phyloP scores from a whole-genome alignment of 2,888 invertebrate species.

The Endomychus coccineus region DNA sequence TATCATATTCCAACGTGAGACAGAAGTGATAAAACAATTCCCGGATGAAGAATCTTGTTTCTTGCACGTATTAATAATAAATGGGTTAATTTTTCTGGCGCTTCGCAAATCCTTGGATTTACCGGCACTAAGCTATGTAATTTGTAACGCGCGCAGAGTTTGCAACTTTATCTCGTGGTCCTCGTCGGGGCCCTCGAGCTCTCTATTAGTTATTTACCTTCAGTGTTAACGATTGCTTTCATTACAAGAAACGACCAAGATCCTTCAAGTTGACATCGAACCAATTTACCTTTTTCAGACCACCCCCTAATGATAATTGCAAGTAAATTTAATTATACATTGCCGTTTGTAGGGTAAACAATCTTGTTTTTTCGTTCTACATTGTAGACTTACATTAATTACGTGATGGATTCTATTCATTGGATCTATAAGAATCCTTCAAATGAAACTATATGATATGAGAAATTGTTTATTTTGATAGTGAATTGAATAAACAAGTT shows the following conservation, averaged over 20 bases:
- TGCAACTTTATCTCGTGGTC: constrained; percentile 35
- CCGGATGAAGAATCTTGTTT: constrained; percentile 33
- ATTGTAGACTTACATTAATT: too few species aligned
- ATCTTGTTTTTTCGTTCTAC: too few species aligned
- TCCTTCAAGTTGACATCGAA: constrained; percentile 29
- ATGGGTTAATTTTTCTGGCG: constrained; percentile 43
- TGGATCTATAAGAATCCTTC: too few species aligned
- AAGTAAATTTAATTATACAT: constrained; percentile 28
- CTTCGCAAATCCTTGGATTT: constrained; percentile 38
- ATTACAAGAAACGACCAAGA: constrained; percentile 29
- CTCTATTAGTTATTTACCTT: constrained; percentile 32
- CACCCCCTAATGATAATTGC: constrained; percentile 29
- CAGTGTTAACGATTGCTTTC: constrained; percentile 27
- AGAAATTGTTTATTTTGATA: too few species aligned
- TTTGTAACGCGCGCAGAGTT: constrained; percentile 39
- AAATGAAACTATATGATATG: too few species aligned
- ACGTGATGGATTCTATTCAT: too few species aligned
- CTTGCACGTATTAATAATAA: constrained; percentile 42
- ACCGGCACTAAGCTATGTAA: constrained; percentile 36
- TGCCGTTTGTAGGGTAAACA: constrained; percentile 21
- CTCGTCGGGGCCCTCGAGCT: constrained; percentile 23
- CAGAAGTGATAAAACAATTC: constrained; percentile 37
- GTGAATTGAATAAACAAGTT: too few species aligned
- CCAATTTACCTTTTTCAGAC: constrained; percentile 27
- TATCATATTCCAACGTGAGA: constrained; percentile 12